Conservation (phyloP, 2,888 invertebrate species). For the Volucella inanis region DNA sequence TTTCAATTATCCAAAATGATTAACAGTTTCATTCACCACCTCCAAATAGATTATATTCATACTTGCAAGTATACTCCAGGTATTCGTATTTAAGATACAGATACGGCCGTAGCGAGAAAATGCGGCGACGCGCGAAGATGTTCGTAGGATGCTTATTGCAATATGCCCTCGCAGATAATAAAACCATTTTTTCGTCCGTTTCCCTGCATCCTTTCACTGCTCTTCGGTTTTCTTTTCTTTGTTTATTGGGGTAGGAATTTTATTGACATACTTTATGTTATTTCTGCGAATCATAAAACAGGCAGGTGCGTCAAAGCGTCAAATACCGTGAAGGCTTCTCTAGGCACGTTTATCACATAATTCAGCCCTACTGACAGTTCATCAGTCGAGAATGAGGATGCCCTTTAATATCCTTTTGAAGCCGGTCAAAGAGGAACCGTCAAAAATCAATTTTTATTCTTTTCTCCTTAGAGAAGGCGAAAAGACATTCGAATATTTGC, state of each 20-base stretch:
- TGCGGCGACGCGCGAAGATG: conserved; percentile 12
- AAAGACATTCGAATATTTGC: conserved; percentile 66
- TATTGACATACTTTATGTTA: conserved; percentile 66
- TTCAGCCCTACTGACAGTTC: conserved; percentile 71
- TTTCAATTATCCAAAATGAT: conserved; percentile 70
- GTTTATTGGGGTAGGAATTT: conserved; percentile 17
- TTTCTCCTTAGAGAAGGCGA: conserved; percentile 25
- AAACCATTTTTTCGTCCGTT: conserved; percentile 34
- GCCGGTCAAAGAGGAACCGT: conserved; percentile 60
- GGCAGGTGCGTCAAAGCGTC: conserved; percentile 59
- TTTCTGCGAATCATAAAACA: conserved; percentile 67
- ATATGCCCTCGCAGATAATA: conserved; percentile 49
- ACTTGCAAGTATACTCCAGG: neutral
- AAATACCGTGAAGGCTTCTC: conserved; percentile 24
- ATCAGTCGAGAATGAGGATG: conserved; percentile 48
- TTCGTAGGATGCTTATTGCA: conserved; percentile 35
- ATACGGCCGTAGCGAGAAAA: neutral
- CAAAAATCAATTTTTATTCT: conserved; percentile 72
- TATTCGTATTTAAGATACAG: conserved; percentile 1
- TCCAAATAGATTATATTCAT: conserved; percentile 49
- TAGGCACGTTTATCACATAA: conserved; percentile 69
- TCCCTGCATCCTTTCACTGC: neutral
- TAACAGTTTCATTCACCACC: conserved; percentile 66
- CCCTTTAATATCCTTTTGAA: conserved; percentile 27
- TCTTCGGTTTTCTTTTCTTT: conserved; percentile 1